Evolutionary conservation across 1,140 invertebrate genomes (phyloP), one percentile per base, ranked within the genome.

Genomic region (Tetramorium parvispinum): DNA sequence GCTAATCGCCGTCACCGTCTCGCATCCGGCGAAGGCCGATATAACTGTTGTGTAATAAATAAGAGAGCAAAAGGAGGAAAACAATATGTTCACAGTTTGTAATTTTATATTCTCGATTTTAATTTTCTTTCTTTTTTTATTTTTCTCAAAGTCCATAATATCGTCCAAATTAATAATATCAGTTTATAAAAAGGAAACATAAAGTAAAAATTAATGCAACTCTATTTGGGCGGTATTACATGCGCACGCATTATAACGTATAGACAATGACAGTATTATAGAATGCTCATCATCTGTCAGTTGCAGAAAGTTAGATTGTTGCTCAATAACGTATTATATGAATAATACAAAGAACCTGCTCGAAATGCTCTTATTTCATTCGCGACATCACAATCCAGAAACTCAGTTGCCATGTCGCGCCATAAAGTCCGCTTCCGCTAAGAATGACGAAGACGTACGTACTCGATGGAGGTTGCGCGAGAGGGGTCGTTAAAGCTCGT

Each of bases 401-500:
- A 76, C 5, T 66, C 53, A 55, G 27, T 79, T 53, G n/a, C 51
- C 16, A 43, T 78, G 65, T 76, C 53, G 66, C 66, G 79, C n/a
- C 43, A 61, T 57, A 63, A 76, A 73, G 66, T 75, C 53, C 78
- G 68, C 65, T 87, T 89, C 86, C 86, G 68, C 32, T 53, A 43
- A 57, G 79, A 75, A 87, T 79, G 86, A 87, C 68, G 78, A 70
- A 85, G 59, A 79, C 70, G 81, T 85, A 63, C 53, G 70, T 57
- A 79, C 51, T 57, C 75, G 85, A 68, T 40, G 83, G 85, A 89
- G 55, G 83, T 87, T 32, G 85, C 40, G 40, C 61, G 81, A 82
- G 85, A 89, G 81, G 85, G 88, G 27, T 89, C 75, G 88, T 90
- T 90, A 90, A 90, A 90, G 86, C 88, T 88, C 82, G 89, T 86